Base-by-base conservation (phyloP, 1,140 invertebrate genomes). In the Oryctes rhinoceros region DNA sequence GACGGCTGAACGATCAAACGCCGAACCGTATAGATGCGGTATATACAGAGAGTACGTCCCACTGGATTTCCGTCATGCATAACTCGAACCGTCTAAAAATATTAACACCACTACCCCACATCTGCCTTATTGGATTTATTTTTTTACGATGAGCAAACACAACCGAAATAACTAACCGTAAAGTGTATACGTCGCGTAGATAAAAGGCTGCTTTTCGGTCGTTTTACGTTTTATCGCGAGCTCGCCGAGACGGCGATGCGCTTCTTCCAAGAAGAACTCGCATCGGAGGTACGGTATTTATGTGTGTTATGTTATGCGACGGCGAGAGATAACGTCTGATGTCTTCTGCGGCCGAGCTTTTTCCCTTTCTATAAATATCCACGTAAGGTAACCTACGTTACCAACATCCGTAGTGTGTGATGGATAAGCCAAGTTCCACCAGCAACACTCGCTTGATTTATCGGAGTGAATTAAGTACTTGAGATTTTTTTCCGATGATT, bases 71-170 rank as follows among this genome's bases (percentile, higher is more conserved):
- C 65, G 65, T 71, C 65, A 71, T 71, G 65, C 65, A 71, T 71
- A 71, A 71, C 35, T 37, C 65, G 18, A 59, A 59, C 53, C 53
- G 65, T 71, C 65, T 71, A 71, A 71, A 71, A 71, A 71, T 71
- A 71, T 71, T 35, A 71, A 71, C 65, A 71, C 65, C 65, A 71
- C 65, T 71, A 71, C 65, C 65, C 65, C 65, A 71, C 65, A 71
- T 71, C 65, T 71, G 65, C 65, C 35, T 71, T 71, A 71, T 71
- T 71, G 24, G 65, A 71, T 71, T 71, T 71, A 71, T 71, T 71
- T 71, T 71, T 71, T 71, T 71, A 71, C 65, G 65, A 30, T 15
- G 65, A 37, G 65, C 65, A 71, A 71, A 71, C 65, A 71, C 65
- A 71, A 71, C 65, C 65, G 65, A 71, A 71, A 71, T 71, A 71